These are phyloP conservation scores for Ceuthmochares aereus DNA, from an alignment of 2,113 vertebrate genomes.

Conservation along the genomic window DNA sequence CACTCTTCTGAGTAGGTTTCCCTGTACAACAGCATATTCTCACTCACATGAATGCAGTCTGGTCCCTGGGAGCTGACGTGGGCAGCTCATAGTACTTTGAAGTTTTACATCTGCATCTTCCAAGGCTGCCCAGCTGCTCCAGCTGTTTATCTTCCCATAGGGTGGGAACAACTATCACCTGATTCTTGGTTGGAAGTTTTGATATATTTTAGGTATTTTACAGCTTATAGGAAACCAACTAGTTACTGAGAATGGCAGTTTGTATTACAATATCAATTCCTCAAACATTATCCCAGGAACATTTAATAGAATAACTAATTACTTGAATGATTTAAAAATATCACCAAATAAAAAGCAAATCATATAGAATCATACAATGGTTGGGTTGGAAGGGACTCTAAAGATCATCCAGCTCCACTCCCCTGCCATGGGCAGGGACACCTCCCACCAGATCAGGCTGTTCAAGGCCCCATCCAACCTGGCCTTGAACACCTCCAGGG, in stretches of 20 bases:
- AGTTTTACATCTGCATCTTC: neutral
- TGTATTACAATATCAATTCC: neutral
- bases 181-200: neutral
- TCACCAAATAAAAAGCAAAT: too few species aligned
- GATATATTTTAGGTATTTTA: neutral
- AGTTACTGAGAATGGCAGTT: neutral
- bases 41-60: neutral
- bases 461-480: too few species aligned
- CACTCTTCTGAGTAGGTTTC: neutral
- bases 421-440: too few species aligned
- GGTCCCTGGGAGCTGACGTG: neutral
- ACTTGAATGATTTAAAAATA: neutral
- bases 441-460: too few species aligned
- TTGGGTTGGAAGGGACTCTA: too few species aligned
- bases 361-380: too few species aligned
- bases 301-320: neutral
- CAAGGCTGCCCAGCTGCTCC: neutral
- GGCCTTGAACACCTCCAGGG: too few species aligned
- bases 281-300: neutral
- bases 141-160: neutral
- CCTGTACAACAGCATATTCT: neutral
- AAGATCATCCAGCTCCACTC: too few species aligned
- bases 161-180: neutral
- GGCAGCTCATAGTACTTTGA: neutral
- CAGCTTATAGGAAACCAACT: neutral